Conservation (phyloP, 2,113 vertebrate species). For the Zingel zingel region DNA sequence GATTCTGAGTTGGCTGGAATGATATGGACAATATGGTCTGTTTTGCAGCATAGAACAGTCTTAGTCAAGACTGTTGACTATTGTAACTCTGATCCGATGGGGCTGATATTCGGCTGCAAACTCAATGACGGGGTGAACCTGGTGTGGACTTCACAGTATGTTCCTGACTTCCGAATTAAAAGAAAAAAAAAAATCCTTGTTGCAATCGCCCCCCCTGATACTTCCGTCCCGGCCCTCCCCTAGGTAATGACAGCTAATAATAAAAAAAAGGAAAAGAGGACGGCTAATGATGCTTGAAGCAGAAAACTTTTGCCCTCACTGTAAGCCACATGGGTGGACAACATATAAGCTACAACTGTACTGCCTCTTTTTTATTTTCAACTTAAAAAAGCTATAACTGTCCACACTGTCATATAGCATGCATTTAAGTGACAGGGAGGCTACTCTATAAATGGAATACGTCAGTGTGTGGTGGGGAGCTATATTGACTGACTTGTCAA, state of each 20-base stretch:
- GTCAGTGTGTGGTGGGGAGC: constrained; percentile 19
- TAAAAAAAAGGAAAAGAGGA: neutral
- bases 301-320: constrained; percentile 3
- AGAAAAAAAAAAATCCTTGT: too few species aligned
- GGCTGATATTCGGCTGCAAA: too few species aligned
- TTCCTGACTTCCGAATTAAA: too few species aligned
- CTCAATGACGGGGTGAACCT: too few species aligned
- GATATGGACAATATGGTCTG: neutral
- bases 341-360: neutral
- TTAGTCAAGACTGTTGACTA: neutral
- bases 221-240: too few species aligned
- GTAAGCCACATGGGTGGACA: neutral
- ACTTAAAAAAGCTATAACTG: neutral
- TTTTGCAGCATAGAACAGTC: neutral
- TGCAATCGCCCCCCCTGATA: too few species aligned
- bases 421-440: constrained; percentile 47
- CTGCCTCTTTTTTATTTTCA: neutral
- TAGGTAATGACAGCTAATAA: constrained; percentile 4
- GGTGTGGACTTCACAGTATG: too few species aligned
- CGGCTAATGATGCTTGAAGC: neutral
- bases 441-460: constrained; percentile 51
- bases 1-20: neutral
- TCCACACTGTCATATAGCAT: constrained; percentile 19
- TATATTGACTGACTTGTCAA: constrained; percentile 43
- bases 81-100: too few species aligned